Evolutionary conservation across 2,797 vertebrate species (phyloP).

Genomic region (Helostoma temminkii): DNA sequence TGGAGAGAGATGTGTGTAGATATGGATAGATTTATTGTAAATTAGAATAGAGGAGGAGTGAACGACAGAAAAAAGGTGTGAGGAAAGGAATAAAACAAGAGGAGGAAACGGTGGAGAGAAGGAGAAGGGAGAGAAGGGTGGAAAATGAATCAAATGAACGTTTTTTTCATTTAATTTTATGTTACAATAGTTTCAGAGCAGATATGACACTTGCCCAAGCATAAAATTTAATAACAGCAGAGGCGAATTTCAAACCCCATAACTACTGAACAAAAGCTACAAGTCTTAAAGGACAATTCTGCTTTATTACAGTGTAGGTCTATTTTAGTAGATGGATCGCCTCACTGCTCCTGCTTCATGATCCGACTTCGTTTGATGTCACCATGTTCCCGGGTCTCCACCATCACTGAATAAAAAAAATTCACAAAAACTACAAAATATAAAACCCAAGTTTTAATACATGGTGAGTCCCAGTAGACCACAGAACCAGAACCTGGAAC

Average conservation of each 20-base stretch:
- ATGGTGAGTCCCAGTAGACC: no score
- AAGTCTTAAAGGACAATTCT: not conserved
- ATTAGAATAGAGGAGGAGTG: conserved; percentile 13
- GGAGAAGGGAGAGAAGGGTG: not conserved
- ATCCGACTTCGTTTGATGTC: no score
- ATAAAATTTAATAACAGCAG: conserved; percentile 30
- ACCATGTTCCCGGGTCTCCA: no score
- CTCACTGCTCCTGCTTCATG: no score
- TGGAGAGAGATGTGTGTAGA: conserved; percentile 6
- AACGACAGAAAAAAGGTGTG: conserved; percentile 11
- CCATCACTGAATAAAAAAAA: no score
- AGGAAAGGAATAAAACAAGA: not conserved
- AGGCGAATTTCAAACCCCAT: not conserved
- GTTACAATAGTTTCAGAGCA: conserved; percentile 11
- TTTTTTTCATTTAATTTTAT: conserved; percentile 22
- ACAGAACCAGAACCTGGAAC: no score
- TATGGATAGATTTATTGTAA: conserved; percentile 30
- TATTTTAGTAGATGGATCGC: no score
- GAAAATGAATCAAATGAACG: conserved; percentile 7
- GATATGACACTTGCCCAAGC: conserved; percentile 24
- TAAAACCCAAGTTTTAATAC: no score
- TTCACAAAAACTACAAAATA: no score
- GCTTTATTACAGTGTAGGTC: not conserved
- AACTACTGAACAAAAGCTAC: conserved; percentile 9
- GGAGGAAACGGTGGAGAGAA: not conserved